Evolutionary conservation across 2,113 vertebrate species (phyloP).

Genomic region (Daphoenositta chrysoptera): DNA sequence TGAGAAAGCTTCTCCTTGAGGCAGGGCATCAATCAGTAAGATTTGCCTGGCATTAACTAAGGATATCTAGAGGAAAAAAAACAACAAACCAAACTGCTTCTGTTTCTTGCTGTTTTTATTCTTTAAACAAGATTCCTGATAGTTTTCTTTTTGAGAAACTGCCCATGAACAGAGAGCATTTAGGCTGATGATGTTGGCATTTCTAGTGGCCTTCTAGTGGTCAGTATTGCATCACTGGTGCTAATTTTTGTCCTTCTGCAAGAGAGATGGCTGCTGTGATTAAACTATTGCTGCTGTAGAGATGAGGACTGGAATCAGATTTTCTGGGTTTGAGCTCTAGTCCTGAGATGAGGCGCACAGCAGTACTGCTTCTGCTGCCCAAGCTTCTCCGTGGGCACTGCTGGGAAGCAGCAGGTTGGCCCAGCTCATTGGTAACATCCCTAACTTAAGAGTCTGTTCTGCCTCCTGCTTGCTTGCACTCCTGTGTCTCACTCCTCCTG

Average conservation of each 20-base stretch:
- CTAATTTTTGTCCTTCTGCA: background rate
- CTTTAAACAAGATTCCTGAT: background rate
- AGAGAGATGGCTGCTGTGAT: background rate
- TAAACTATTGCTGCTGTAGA: background rate
- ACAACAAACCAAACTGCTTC: background rate
- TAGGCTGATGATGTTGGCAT: background rate
- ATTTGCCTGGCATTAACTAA: background rate
- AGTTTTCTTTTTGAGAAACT: background rate
- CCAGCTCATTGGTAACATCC: background rate
- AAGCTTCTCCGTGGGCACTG: background rate
- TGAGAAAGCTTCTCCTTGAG: background rate
- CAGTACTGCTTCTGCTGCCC: background rate
- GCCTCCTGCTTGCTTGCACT: background rate
- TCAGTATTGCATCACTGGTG: background rate
- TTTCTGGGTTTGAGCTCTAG: background rate
- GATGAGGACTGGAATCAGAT: background rate
- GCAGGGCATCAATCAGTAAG: background rate
- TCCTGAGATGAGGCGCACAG: background rate
- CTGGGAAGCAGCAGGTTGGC: background rate
- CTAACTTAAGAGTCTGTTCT: background rate
- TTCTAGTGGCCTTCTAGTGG: background rate
- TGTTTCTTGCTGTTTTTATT: background rate
- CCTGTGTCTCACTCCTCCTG: background rate
- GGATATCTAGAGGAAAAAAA: background rate
- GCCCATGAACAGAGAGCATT: background rate